These are phyloP conservation scores for Athetis lepigone DNA, from an alignment of 2,888 invertebrate species.

Conservation along the genomic window DNA sequence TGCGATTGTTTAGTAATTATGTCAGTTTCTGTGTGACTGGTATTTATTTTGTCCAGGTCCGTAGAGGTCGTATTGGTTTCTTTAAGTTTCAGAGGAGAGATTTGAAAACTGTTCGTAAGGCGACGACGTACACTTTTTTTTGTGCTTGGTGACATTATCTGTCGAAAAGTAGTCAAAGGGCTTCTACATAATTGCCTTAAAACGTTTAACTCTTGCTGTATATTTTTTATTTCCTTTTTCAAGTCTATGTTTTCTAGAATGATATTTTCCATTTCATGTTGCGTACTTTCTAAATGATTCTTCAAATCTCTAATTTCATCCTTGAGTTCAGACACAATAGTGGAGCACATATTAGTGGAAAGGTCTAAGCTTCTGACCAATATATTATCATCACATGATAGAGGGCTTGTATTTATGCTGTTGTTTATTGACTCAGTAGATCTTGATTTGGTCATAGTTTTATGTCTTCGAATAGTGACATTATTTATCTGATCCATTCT, in stretches of 20 bases:
- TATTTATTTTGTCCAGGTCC: too few species aligned
- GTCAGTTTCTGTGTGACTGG: too few species aligned
- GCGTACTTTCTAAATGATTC: slow-evolving; percentile 2
- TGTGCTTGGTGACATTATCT: slow-evolving; percentile 1
- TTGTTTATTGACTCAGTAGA: slow-evolving; percentile 6
- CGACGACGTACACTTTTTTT: slow-evolving; percentile 5
- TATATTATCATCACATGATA: slow-evolving; percentile 1
- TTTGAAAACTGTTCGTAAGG: slow-evolving; percentile 5
- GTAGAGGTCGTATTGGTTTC: not conserved
- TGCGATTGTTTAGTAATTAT: too few species aligned
- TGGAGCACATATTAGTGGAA: slow-evolving; percentile 9
- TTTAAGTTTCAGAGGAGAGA: not conserved
- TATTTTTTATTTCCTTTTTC: slow-evolving; percentile 7
- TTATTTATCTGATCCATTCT: not conserved
- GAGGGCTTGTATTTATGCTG: not conserved
- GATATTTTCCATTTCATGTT: slow-evolving; percentile 11
- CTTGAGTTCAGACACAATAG: slow-evolving; percentile 1
- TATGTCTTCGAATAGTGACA: slow-evolving; percentile 6
- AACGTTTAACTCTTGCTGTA: slow-evolving; percentile 1
- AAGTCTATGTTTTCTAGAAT: slow-evolving; percentile 11
- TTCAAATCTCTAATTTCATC: slow-evolving; percentile 9
- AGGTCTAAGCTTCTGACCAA: slow-evolving; percentile 9
- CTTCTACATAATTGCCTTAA: slow-evolving; percentile 13
- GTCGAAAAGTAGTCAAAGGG: slow-evolving; percentile 2
- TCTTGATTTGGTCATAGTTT: slow-evolving; percentile 7